Base-by-base conservation (phyloP, 1,140 invertebrate species). In the Chelonus insularis region DNA sequence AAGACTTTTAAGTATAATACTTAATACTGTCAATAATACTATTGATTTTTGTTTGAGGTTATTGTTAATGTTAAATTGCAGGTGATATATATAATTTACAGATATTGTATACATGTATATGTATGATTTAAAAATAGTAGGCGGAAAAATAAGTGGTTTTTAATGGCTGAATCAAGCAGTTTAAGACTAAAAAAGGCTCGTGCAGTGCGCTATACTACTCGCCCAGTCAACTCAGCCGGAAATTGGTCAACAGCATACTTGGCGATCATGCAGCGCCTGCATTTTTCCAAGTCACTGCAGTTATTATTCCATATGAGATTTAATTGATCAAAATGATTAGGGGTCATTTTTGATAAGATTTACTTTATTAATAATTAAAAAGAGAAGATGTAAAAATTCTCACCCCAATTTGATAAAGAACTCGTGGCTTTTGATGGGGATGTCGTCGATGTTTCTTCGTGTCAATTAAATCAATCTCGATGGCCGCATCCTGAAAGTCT, bases 401-500 rank as follows among this genome's bases (percentile, higher is more conserved):
- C n/a, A n/a, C 79, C 72, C 79, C 79, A 41, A 77, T 70, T 62
- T 80, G 79, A 58, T 75, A 81, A n/a, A 81, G 62, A 14, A 81
- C 69, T 51, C 72, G 71, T 0, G 78, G 78, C 54, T 69, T 47
- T 37, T 73, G 65, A 56, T 78, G 70, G 4, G 47, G 18, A 29
- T 43, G 25, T 18, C 48, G 59, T 48, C 64, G 62, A 39, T 69
- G 70, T 20, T 50, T 67, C 48, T 73, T 72, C 6, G 56, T 61
- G 41, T 76, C 72, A 54, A 78, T 74, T 29, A 79, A 67, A 45
- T 78, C 77, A 41, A 79, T 75, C 62, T 78, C 74, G 60, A 79
- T 70, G 4, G 73, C 68, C 1, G 72, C 72, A 52, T 79, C 74
- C 55, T 74, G 71, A 25, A 80, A 72, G 57, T 76, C 69, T 18